Evolutionary conservation across 2,888 invertebrate genomes (phyloP).

Genomic region (Scaptomyza parva): DNA sequence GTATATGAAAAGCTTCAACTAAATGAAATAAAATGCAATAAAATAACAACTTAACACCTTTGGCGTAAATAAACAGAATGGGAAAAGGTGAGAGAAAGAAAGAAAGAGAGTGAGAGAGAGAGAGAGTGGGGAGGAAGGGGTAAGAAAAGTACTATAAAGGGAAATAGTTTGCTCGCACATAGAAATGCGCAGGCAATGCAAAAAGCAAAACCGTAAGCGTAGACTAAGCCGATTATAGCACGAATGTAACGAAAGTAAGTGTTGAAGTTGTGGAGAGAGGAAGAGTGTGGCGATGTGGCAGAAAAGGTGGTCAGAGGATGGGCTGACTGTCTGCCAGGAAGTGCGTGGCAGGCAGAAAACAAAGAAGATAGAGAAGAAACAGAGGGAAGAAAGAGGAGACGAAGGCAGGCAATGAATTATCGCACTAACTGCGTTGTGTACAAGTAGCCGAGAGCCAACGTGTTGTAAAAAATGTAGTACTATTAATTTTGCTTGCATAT

Average conservation of each 20-base stretch:
- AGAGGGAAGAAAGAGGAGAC: constrained; percentile 27
- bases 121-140: not conserved
- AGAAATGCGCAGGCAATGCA: constrained; percentile 73
- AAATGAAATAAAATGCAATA: constrained; percentile 77
- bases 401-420: constrained; percentile 70
- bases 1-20: constrained; percentile 54
- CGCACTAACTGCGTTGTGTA: constrained; percentile 63
- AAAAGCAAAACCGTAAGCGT: constrained; percentile 75
- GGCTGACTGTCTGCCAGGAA: constrained; percentile 60
- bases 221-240: constrained; percentile 80
- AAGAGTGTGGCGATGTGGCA: not conserved
- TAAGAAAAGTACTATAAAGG: constrained; percentile 46
- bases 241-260: constrained; percentile 69
- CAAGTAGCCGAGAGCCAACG: constrained; percentile 71
- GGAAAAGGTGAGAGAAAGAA: constrained; percentile 7
- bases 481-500: constrained; percentile 81
- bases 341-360: constrained; percentile 67
- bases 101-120: not conserved
- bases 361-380: constrained; percentile 23
- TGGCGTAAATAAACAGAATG: constrained; percentile 53
- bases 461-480: constrained; percentile 79
- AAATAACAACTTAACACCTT: constrained; percentile 78
- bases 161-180: constrained; percentile 41
- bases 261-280: not conserved
- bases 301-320: constrained; percentile 38